Evolutionary conservation across 2,888 invertebrate genomes (phyloP).

Genomic region (Drosophila anomalata): DNA sequence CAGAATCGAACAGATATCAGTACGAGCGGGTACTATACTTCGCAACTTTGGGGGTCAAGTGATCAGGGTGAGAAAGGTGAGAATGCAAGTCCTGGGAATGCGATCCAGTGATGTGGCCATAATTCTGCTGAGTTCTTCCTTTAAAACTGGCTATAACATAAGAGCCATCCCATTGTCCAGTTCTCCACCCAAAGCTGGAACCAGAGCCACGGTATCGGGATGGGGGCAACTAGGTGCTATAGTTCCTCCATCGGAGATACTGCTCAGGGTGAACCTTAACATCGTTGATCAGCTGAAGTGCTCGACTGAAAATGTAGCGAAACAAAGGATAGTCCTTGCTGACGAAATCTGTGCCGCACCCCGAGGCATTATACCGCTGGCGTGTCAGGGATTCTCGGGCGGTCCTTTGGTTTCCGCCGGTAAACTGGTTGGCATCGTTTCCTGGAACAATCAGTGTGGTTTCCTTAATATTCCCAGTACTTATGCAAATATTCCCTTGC

Average conservation of each 20-base stretch:
- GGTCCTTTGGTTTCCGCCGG: constrained; percentile 55
- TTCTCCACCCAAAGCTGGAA: constrained; percentile 40
- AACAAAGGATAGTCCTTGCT: constrained; percentile 28
- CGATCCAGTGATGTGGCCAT: constrained; percentile 85
- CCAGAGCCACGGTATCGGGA: constrained; percentile 50
- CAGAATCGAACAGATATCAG: constrained; percentile 26
- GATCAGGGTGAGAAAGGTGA: constrained; percentile 20
- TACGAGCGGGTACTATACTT: constrained; percentile 85
- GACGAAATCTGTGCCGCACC: constrained; percentile 48
- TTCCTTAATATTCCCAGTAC: constrained; percentile 47
- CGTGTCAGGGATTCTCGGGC: constrained; percentile 66
- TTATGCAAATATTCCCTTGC: constrained; percentile 52
- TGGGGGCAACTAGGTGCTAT: constrained; percentile 47
- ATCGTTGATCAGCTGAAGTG: constrained; percentile 75
- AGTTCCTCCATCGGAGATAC: constrained; percentile 27
- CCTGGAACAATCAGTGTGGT: constrained; percentile 53
- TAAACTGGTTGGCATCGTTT: constrained; percentile 54
- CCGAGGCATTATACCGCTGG: constrained; percentile 20
- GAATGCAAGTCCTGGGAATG: constrained; percentile 84
- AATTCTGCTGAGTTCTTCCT: constrained; percentile 83
- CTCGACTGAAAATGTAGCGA: constrained; percentile 82
- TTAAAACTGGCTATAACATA: constrained; percentile 80
- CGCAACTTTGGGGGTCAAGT: constrained; percentile 64
- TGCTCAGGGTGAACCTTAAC: constrained; percentile 83
- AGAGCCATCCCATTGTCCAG: constrained; percentile 83